Base-by-base conservation (phyloP, 2,113 vertebrate species). In the Mungos mungo region DNA sequence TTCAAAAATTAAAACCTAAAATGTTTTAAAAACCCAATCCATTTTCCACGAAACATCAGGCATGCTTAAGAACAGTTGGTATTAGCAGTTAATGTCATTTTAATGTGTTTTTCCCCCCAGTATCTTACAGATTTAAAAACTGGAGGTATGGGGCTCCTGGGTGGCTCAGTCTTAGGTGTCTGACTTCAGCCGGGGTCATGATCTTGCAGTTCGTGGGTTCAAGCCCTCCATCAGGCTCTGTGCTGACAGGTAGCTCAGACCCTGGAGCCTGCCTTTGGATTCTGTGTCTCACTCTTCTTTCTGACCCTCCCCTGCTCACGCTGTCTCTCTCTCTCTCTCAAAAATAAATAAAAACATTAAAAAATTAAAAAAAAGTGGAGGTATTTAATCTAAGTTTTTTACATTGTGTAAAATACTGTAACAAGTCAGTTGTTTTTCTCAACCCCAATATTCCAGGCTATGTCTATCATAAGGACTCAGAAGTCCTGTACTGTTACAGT, bases 81-180 rank as follows among this genome's bases (percentile, higher is more conserved):
- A 79, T 38, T 86, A 94, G 93, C 81, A 94, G 57, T 95, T 97
- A 96, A 60, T 93, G 74, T 88, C 91, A 97, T 98, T 98, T 97
- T 95, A 71, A 92, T 94, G 89, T 97, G 91, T 92, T 97, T 98
- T 31, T 94, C 97, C 97, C 90, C 29, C 13, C 91, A 97, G 90
- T 98, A 97, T 97, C 97, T 87, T 98, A 97, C 93, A 92, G 94
- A 79, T 97, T 96, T 96, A 47, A 8, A 97, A 97, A 96, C 84
- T 98, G 83, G 93, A 98, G 93, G 97, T 97, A 97, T 97, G 41
- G 41, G 41, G 41, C 41, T 41, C 41, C 41, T 41, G 41, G 41
- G 41, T 41, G 41, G 41, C 41, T 41, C 4, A 41, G 41, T 41
- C 41, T 41, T 41, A 41, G 41, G 41, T 5, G 41, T 41, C 41